Evolutionary conservation across 2,888 invertebrate genomes (phyloP), one percentile per base, ranked within the genome.

Genomic region (Drosophila nr. perissopoda): DNA sequence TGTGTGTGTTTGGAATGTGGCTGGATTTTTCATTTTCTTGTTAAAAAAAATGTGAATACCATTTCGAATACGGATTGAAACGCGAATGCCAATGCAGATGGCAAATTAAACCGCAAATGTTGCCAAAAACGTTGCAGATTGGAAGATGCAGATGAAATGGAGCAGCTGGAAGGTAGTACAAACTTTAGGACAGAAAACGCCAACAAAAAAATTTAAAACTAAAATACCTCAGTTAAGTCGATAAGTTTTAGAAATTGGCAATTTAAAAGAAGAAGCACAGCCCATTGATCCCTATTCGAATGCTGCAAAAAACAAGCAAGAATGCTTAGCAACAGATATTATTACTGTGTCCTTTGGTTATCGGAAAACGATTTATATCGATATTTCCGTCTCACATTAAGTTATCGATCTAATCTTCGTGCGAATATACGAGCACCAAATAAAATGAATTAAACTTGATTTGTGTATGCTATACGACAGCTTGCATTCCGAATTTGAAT

Each of bases 1-100:
- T 53, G 21, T 53, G 10, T 34, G 34, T 36, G 21, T 18, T 10
- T 52, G 64, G 42, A 59, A 52, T 67, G 54, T 58, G 76, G 38
- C 40, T 71, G 70, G 57, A 11, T 27, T 27, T 49, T 60, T 31
- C n/a, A 8, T 27, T 38, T 29, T n/a, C 21, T 34, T 48, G 29
- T 36, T 38, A 21, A 10, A 63, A 36, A 36, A 48, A 48, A 48
- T 31, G 31, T 25, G 34, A 36, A 68, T 51, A 38, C 36, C 4
- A 62, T 13, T 36, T 21, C 11, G 29, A 54, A 48, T 21, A n/a
- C 8, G 52, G 21, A 53, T 34, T 21, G 21, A 34, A 58, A 36
- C 48, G 36, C 29, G 16, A 46, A 53, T 48, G 46, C 60, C 21
- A 36, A 60, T 60, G 49, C 25, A 49, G 21, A 31, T 21, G 25